Percentiles rank a stretch among this genome's conserved stretches.
Conservation (phyloP, 2,888 invertebrate species). For the Monoplex corrugatus region DNA sequence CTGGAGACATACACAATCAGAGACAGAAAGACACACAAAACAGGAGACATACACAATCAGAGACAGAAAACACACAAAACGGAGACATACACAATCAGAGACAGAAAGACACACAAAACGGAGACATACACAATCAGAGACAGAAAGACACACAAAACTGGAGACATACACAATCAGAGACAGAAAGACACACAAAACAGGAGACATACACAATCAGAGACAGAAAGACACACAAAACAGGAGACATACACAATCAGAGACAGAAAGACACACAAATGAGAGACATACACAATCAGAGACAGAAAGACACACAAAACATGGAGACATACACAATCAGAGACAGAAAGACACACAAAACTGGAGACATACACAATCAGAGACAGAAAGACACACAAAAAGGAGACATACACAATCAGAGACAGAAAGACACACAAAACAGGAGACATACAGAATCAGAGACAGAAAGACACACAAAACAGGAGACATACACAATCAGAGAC, state of each 20-base stretch:
- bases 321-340: neutral
- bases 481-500: neutral
- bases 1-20: neutral
- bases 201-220: neutral
- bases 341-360: neutral
- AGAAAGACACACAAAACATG: neutral
- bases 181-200: neutral
- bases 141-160: neutral
- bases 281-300: neutral
- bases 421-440: neutral
- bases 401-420: neutral
- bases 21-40: neutral
- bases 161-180: neutral
- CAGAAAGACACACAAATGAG: neutral
- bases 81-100: neutral
- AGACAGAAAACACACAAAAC: neutral
- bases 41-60: neutral
- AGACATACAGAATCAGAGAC: neutral
- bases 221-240: neutral
- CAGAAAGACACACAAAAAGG: neutral
- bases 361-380: neutral
- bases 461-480: neutral
- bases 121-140: neutral
- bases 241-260: neutral
- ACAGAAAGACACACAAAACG: neutral